Percentiles rank a stretch among this genome's conserved stretches.
phyloP scores from a whole-genome alignment of 2,888 invertebrate genomes.

The Perizoma affinitatum region DNA sequence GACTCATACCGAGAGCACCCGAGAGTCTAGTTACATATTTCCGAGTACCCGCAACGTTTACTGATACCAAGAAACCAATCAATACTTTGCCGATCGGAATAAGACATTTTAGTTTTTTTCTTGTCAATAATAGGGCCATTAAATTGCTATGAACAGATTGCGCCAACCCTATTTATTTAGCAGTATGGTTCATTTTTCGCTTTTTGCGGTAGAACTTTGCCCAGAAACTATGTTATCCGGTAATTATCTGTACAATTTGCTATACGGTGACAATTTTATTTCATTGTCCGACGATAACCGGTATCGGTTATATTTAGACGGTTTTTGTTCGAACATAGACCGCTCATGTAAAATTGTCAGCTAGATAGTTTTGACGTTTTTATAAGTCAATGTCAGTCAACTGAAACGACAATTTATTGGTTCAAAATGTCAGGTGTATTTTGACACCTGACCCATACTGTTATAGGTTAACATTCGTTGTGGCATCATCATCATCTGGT shows the following conservation, averaged over 20 bases:
- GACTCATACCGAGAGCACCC: no score
- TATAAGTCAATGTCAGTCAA: conserved; percentile 12
- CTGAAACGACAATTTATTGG: conserved; percentile 13
- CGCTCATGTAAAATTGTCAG: conserved; percentile 19
- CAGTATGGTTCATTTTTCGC: conserved; percentile 40
- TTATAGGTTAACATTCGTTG: no score
- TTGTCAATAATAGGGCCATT: conserved; percentile 50
- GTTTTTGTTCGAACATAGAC: conserved; percentile 24
- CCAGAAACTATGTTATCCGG: conserved; percentile 54
- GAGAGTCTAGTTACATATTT: conserved; percentile 42
- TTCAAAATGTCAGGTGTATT: conserved; percentile 12
- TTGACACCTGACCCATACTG: conserved; percentile 19
- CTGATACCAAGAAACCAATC: conserved; percentile 69
- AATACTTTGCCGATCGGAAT: conserved; percentile 48
- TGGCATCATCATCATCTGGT: no score
- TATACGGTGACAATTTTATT: conserved; percentile 67
- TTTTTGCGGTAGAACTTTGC: conserved; percentile 35
- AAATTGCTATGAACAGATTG: conserved; percentile 10
- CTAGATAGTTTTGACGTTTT: conserved; percentile 19
- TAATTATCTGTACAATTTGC: conserved; percentile 69
- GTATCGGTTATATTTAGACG: conserved; percentile 43
- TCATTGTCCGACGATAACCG: conserved; percentile 46
- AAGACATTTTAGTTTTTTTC: conserved; percentile 49
- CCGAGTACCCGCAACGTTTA: conserved; percentile 61
- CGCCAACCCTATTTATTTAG: conserved; percentile 20